Base-by-base conservation (phyloP, 2,888 invertebrate species). In the Theretra japonica region DNA sequence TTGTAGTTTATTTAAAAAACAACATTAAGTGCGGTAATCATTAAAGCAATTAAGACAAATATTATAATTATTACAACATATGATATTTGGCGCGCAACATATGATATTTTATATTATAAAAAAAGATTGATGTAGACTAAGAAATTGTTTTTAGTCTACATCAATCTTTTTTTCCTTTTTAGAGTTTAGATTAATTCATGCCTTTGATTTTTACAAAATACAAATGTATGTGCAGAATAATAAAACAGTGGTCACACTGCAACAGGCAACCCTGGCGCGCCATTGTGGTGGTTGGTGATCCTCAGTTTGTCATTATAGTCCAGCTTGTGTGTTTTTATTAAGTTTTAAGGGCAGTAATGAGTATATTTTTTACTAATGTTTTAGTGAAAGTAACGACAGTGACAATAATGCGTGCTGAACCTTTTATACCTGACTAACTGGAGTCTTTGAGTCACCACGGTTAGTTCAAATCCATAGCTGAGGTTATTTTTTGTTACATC, bases 321-420 rank as follows among this genome's bases (percentile, higher is more conserved):
- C 82, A 82, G 81, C 79, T 87, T 90, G 82, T 85, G 89, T 91
- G 90, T 91, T 91, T 90, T 89, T 88, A 84, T 79, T 84, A 86
- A 88, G 81, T 84, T 85, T 73, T 84, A 86, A 79, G 79, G 81
- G 83, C 86, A 86, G 87, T 86, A 88, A 91, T 91, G 89, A 89
- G 87, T 91, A 89, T 90, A 90, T 91, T 90, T 91, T 90, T 81
- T 90, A 90, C 80, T 76, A 83, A 86, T 86, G 85, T 88, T 88
- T 86, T 90, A 86, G 87, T 88, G 86, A 76, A 87, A 86, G 78
- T 86, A 86, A 83, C 75, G 89, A 89, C 86, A 88, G 90, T 90
- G 94, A 93, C 92, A 93, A 94, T 94, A 94, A 94, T 94, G 94
- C 86, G 90, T 92, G 93, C 90, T 89, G 92, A 91, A 90, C 88